Evolutionary conservation across 2,888 invertebrate species (phyloP), one percentile per base, ranked within the genome.

Genomic region (Andrena flavipes): DNA sequence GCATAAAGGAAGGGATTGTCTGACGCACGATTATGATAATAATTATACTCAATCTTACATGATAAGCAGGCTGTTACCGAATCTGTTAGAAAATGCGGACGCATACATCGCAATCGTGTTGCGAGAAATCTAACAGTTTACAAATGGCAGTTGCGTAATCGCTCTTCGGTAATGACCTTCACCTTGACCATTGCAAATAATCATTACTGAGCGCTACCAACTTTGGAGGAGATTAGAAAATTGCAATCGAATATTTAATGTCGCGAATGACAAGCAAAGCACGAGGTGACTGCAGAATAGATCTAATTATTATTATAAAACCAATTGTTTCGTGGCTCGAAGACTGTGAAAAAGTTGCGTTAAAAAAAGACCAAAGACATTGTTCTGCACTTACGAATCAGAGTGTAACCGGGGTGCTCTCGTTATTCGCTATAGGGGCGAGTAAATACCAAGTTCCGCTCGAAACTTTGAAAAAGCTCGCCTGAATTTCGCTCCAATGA

Each of bases 121-220:
- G 26, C n/a, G 56, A 51, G 29, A 51, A 42, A 13, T 23, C 16
- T 51, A 20, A 68, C 54, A 56, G 59, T 33, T 59, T 1, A 20
- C 7, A 51, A 56, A 35, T 54, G 23, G 35, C 13, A 33, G 48
- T 79, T 79, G 56, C 63, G 13, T 79, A 79, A 79, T 63, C 29
- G n/a, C 33, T 30, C 1, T 16, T 20, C 35, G 35, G 10, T 26
- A 64, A 35, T 75, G 10, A 51, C 16, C 33, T 75, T 63, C 51
- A 48, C 30, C 59, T 67, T 78, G 0, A 23, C 3, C 16, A 1
- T 62, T 68, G 5, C 23, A 48, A 77, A n/a, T 23, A 16, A 48
- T 6, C 20, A 62, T n/a, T 26, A n/a, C 51, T 33, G 13, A 56
- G 6, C 4, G 33, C 35, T 30, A 30, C 3, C 0, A 48, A 48